Base-by-base conservation (phyloP, 2,888 invertebrate species). In the Xylota segnis region DNA sequence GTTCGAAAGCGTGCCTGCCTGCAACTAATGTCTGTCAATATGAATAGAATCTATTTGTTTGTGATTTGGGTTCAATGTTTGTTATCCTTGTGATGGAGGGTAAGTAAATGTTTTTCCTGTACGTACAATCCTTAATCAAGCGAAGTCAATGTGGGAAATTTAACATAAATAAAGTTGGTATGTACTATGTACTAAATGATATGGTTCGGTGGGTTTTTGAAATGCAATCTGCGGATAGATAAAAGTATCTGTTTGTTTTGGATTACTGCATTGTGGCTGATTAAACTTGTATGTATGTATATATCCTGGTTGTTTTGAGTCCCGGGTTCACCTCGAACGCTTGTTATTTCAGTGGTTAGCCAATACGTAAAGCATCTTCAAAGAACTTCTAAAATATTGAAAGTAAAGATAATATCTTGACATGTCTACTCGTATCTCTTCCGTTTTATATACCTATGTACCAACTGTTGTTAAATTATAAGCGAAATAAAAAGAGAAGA, bases 1-100 rank as follows among this genome's bases (percentile, higher is more conserved):
- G 7, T n/a, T 40, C 32, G 58, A 50, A n/a, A 72, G 59, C 72
- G 68, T 75, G 61, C 68, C 34, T n/a, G n/a, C 23, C 47, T 72
- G 68, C 72, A 78, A 68, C 78, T 78, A 74, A 83, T 68, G 72
- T 65, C 70, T 70, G 70, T 75, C 83, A 79, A 79, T 74, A 70
- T 68, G 37, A 75, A 83, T 75, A 70, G 79, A 79, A 58, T 79
- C 61, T 23, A 72, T 78, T 84, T 74, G 63, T 54, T 79, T 79
- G 58, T 34, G 56, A 79, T 79, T 70, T 68, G 65, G 68, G 56
- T 71, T 71, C 54, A 75, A 63, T 74, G 54, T 74, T 66, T 61
- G 32, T 58, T 59, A 16, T 18, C 40, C 68, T 43, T 50, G 14
- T 43, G 58, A 23, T 58, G 23, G 32, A 61, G 77, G 61, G 50